Base-by-base conservation (phyloP, 2,888 invertebrate genomes). In the Keiferia lycopersicella region DNA sequence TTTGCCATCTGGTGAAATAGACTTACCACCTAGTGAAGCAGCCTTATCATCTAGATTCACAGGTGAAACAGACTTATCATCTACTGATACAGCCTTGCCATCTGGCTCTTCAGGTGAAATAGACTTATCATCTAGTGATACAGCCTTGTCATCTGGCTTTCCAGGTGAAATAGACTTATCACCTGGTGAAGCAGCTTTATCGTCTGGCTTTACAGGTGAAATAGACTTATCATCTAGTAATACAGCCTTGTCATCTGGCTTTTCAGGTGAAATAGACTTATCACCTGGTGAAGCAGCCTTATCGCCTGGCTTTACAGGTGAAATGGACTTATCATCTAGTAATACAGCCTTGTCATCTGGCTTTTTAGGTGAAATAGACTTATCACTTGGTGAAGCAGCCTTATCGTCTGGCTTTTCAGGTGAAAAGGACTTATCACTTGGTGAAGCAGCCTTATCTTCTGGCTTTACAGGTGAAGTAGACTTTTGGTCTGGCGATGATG, bases 11-110 rank as follows among this genome's bases (percentile, higher is more conserved):
- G 20, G 11, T 18, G 67, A 73, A 0, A 63, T 60, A 6, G 22
- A 34, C 12, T 67, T 71, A 0, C 71, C 67, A 2, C 66, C 69
- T 6, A 51, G 30, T 39, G 10, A n/a, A 45, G 45, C n/a, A n/a
- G n/a, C n/a, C n/a, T 45, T 45, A 3, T 45, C 45, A 45, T 45
- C 45, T 45, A 4, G 34, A 4, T 8, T 34, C 34, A 8, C 34
- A 6, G 64, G 65, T 30, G 68, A 73, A 0, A 62, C 63, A 6
- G 18, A 45, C 8, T 67, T 70, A 0, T 71, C 67, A 4, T 66
- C 69, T 7, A 66, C 18, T 0, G 38, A 12, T 11, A 45, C 58
- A 11, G 56, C 63, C 20, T 64, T 67, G 1, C 64, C 0, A 18
- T 22, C 2, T 0, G 63, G 61, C 0, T 34, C 7, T 2, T 22